Conservation (phyloP, 2,888 invertebrate species). For the Branchinecta sandiegonensis region DNA sequence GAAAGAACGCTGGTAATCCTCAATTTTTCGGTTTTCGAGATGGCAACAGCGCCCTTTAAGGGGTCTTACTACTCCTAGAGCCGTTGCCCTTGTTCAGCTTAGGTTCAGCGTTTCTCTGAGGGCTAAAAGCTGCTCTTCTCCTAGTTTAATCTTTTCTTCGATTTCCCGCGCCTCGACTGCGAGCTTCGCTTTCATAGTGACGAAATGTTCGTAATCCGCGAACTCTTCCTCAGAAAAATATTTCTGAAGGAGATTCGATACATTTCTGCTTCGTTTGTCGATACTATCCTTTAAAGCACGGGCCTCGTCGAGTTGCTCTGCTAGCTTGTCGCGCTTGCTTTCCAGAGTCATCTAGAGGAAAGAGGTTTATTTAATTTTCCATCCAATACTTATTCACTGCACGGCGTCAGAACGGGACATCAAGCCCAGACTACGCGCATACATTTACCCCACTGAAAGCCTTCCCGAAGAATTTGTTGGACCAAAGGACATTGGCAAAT, state of each 20-base stretch:
- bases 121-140: conserved; percentile 61
- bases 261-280: conserved; percentile 55
- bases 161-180: conserved; percentile 67
- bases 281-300: conserved; percentile 64
- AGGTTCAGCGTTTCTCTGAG: conserved; percentile 44
- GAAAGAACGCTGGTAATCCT: no score
- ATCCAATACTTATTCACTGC: no score
- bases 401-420: no score
- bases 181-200: conserved; percentile 71
- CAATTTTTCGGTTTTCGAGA: no score
- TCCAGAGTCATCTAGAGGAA: conserved; percentile 43
- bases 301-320: conserved; percentile 65
- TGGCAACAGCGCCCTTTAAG: no score
- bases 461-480: no score
- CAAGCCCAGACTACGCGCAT: no score
- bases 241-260: conserved; percentile 52
- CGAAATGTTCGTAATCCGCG: conserved; percentile 65
- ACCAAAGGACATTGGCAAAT: no score
- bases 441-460: no score
- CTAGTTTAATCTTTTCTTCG: conserved; percentile 63
- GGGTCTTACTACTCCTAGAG: no score
- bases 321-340: conserved; percentile 56
- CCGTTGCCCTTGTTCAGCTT: neutral
- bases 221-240: conserved; percentile 56
- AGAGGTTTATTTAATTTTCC: neutral